Evolutionary conservation across 1,140 invertebrate species (phyloP), one percentile per base, ranked within the genome.

Genomic region (Oryctes rhinoceros): DNA sequence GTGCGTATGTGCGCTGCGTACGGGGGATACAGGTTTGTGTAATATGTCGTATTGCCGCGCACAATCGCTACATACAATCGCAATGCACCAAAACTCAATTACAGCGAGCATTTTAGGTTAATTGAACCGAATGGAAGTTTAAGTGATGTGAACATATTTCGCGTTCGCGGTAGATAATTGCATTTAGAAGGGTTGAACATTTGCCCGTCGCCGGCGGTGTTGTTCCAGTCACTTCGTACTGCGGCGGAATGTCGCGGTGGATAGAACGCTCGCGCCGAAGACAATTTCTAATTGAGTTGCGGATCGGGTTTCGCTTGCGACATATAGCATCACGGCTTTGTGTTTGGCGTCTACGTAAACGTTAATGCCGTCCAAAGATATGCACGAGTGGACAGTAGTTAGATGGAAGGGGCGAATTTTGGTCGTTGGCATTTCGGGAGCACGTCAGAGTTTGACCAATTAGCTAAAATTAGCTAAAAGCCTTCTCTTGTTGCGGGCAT

Each of bases 31-130:
- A 44, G 39, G 9, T 44, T 10, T 44, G 39, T 44, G 9, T 44
- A 44, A 44, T 44, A 44, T 44, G 39, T 44, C 9, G 9, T 44
- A 44, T 44, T 44, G 39, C 39, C 5, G 9, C 5, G 39, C 39
- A 59, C 15, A 7, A 15, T 18, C 15, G 53, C 53, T 59, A 18
- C 5, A 18, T 15, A 59, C 53, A 59, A 59, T 59, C 53, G 53
- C 53, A n/a, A 18, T 59, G 53, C 53, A 59, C 53, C 18, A 59
- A 59, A 59, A 59, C 15, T 59, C 53, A 59, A 59, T 59, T 59
- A 59, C 3, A 59, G 53, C 53, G n/a, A 15, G 18, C 53, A n/a
- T 59, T 59, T 59, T n/a, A 59, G 53, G 53, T 59, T 59, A 59
- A 59, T 59, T 59, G 53, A 59, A 59, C 13, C 18, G 53, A 59